These are phyloP conservation scores for Lathronympha strigana DNA, from an alignment of 2,888 invertebrate genomes.

Conservation along the genomic window DNA sequence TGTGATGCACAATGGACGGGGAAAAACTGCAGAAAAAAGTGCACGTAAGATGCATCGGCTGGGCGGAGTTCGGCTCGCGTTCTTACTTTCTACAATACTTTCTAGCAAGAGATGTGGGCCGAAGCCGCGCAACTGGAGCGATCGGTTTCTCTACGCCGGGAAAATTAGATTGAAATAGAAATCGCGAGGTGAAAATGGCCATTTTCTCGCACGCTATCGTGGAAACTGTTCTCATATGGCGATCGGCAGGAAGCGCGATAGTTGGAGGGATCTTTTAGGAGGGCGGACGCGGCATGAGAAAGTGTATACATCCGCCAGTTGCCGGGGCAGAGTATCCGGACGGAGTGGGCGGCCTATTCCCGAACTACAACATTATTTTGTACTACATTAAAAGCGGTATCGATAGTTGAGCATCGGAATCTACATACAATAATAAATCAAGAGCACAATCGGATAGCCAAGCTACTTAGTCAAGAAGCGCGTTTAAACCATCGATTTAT, in stretches of 20 bases:
- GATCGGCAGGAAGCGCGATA: constrained; percentile 39
- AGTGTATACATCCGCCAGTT: constrained; percentile 75
- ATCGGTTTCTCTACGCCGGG: constrained; percentile 82
- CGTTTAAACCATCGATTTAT: constrained; percentile 15
- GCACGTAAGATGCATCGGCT: constrained; percentile 75
- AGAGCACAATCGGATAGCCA: not conserved
- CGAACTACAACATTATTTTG: constrained; percentile 26
- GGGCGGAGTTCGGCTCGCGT: constrained; percentile 72
- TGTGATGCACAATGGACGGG: constrained; percentile 40
- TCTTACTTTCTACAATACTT: constrained; percentile 84
- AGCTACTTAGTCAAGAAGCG: not conserved
- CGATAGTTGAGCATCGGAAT: constrained; percentile 41
- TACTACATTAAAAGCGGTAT: constrained; percentile 2
- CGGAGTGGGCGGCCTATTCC: constrained; percentile 35
- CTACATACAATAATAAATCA: constrained; percentile 34
- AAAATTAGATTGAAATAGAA: constrained; percentile 84
- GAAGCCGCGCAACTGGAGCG: constrained; percentile 79
- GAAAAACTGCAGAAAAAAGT: constrained; percentile 68
- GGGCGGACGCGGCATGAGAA: constrained; percentile 70
- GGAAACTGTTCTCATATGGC: constrained; percentile 55
- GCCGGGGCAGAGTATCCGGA: constrained; percentile 54
- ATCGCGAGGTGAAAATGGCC: constrained; percentile 78
- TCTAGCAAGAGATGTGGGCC: constrained; percentile 83
- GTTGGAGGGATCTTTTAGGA: constrained; percentile 56
- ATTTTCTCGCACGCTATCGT: constrained; percentile 75